A percentile compares a stretch with the other conserved stretches of the same genome.
These are phyloP conservation scores for Brassicogethes aeneus DNA, from an alignment of 2,888 invertebrate genomes.

Conservation along the genomic window DNA sequence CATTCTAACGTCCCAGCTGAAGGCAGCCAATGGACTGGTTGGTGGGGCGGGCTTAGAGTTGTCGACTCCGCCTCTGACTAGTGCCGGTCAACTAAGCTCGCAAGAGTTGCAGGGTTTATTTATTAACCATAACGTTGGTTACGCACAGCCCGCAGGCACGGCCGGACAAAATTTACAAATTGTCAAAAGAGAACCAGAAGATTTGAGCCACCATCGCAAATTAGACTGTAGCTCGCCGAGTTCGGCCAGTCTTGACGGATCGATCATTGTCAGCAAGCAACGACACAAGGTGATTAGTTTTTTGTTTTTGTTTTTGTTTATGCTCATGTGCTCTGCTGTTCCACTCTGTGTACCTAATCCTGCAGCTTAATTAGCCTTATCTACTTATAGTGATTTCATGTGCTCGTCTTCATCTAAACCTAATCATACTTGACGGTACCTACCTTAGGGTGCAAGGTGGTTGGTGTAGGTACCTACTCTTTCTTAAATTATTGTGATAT, in stretches of 20 bases:
- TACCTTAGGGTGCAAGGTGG: too few species aligned
- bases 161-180: constrained; percentile 52
- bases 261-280: constrained; percentile 47
- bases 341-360: constrained; percentile 5
- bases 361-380: constrained; percentile 1
- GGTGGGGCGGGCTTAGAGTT: constrained; percentile 55
- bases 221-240: constrained; percentile 51
- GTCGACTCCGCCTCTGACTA: constrained; percentile 39
- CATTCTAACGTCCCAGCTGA: constrained; percentile 59
- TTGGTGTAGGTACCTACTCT: too few species aligned
- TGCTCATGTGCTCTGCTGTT: constrained; percentile 16
- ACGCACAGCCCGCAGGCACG: constrained; percentile 43
- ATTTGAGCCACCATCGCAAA: constrained; percentile 62
- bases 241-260: constrained; percentile 44
- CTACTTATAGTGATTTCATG: constrained; percentile 4
- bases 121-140: constrained; percentile 50
- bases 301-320: constrained; percentile 13
- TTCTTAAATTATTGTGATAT: too few species aligned
- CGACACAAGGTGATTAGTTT: constrained; percentile 49
- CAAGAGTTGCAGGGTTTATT: constrained; percentile 48
- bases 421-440: too few species aligned
- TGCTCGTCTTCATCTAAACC: neutral
- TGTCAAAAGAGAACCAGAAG: constrained; percentile 76
- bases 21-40: constrained; percentile 60
- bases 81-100: constrained; percentile 51